Conservation (phyloP, 2,797 vertebrate species). For the Heteromormyrus szaboi region DNA sequence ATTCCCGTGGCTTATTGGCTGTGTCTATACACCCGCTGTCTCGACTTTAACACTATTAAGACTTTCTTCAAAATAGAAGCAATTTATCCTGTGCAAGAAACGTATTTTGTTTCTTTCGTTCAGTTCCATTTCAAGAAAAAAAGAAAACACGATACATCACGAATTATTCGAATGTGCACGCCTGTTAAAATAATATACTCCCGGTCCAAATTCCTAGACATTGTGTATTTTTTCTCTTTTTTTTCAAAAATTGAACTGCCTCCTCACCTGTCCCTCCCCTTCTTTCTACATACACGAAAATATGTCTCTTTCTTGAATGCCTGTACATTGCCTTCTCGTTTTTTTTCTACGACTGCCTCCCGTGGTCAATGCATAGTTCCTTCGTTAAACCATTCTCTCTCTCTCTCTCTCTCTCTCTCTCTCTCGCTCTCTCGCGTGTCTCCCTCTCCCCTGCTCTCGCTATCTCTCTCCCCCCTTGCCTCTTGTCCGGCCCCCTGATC, state of each 20-base stretch:
- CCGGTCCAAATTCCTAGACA: neutral
- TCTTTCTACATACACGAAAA: neutral
- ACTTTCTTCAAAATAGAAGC: neutral
- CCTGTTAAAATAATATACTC: neutral
- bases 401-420: slow-evolving; percentile 24
- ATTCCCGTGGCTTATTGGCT: neutral
- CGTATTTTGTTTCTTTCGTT: neutral
- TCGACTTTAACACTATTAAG: neutral
- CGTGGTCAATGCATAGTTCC: slow-evolving; percentile 23
- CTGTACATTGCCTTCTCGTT: slow-evolving; percentile 84
- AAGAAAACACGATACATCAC: neutral
- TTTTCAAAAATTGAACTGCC: neutral
- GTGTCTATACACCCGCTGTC: neutral
- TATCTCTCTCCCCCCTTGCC: slow-evolving; percentile 50
- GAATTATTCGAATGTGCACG: neutral
- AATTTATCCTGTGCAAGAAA: neutral
- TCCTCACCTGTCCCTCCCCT: neutral
- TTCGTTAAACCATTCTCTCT: slow-evolving; percentile 25
- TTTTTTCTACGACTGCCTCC: slow-evolving; percentile 56
- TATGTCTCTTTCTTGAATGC: slow-evolving; percentile 26
- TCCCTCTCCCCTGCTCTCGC: slow-evolving; percentile 43
- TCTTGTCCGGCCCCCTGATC: slow-evolving; percentile 78
- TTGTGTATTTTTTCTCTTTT: neutral
- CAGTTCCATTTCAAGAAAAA: neutral
- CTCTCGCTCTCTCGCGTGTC: slow-evolving; percentile 18